Base-by-base conservation (phyloP, 1,140 invertebrate species). In the Liolophura sinensis region DNA sequence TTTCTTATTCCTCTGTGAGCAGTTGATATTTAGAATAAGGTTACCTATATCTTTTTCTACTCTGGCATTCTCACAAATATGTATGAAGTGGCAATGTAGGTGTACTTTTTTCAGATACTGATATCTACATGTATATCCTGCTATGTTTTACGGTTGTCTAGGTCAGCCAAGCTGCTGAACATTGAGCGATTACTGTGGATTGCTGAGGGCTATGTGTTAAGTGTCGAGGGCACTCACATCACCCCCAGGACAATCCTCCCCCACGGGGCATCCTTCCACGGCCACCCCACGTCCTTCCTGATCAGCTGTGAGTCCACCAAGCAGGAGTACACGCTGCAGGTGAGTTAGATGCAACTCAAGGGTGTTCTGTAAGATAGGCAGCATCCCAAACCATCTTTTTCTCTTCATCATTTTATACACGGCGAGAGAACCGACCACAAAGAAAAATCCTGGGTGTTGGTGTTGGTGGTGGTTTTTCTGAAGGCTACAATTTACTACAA, bases 261-360 rank as follows among this genome's bases (percentile, higher is more conserved):
- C 31, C 87, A 88, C 72, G 87, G 85, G 5, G 83, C 86, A 25
- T 85, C 86, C 12, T 88, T 87, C 74, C 78, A 85, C 56, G 87
- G 87, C 16, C 76, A 82, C 68, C 86, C 85, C 40, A 71, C 87
- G 25, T 80, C 79, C 51, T 67, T 88, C 24, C 78, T 77, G 46
- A 72, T 87, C 22, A 80, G 73, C 49, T 81, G 73, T 73, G 87
- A 87, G 57, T 74, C 79, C 46, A 75, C 76, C 20, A 87, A 86
- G 70, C 78, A 82, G 60, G 83, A 85, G 64, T 83, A 85, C 63
- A 72, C 73, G 52, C 57, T 86, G 20, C 64, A 79, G 71, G 84
- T 85, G 73, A 73, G 78, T 70, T 40, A 5, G 31, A 40, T 9
- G 9, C 9, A 9, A 40, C 31, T 3, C 31, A 40, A n/a, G n/a